A percentile compares a stretch with the other conserved stretches of the same genome.
phyloP scores from a whole-genome alignment of 1,140 invertebrate genomes.

The Bactericera cockerelli region DNA sequence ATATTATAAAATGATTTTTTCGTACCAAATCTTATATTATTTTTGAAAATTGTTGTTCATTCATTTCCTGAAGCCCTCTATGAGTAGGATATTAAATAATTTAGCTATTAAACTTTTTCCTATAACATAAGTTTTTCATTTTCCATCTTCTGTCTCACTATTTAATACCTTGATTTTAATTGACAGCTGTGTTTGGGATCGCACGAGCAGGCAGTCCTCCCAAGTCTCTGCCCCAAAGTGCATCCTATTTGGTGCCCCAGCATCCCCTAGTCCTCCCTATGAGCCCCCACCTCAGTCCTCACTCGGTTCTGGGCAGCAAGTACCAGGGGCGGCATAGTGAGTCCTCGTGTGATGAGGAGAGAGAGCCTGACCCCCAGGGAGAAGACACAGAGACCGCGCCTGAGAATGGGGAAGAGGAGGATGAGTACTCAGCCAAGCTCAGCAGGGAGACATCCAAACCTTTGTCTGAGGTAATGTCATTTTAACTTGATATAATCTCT shows the following conservation, averaged over 20 bases:
- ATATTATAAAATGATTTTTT: too few species aligned
- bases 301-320: background rate
- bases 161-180: too few species aligned
- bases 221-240: background rate
- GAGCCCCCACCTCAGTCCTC: background rate
- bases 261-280: background rate
- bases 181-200: background rate
- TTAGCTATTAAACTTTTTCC: too few species aligned
- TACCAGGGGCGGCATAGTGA: slow-evolving; percentile 30
- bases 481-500: slow-evolving; percentile 6
- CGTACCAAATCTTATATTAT: too few species aligned
- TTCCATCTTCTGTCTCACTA: too few species aligned
- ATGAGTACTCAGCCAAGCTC: slow-evolving; percentile 40
- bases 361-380: slow-evolving; percentile 46
- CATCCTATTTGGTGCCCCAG: background rate
- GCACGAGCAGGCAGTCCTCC: background rate
- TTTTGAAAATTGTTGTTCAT: too few species aligned
- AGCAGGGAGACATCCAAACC: background rate
- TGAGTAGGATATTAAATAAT: too few species aligned
- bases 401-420: slow-evolving; percentile 59
- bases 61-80: too few species aligned
- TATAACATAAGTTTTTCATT: too few species aligned
- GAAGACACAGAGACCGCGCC: slow-evolving; percentile 78
- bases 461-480: background rate
- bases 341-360: slow-evolving; percentile 40